Conservation (phyloP, 53 echinoderm and acorn worm genomes). For the Pentamera pediparva region DNA sequence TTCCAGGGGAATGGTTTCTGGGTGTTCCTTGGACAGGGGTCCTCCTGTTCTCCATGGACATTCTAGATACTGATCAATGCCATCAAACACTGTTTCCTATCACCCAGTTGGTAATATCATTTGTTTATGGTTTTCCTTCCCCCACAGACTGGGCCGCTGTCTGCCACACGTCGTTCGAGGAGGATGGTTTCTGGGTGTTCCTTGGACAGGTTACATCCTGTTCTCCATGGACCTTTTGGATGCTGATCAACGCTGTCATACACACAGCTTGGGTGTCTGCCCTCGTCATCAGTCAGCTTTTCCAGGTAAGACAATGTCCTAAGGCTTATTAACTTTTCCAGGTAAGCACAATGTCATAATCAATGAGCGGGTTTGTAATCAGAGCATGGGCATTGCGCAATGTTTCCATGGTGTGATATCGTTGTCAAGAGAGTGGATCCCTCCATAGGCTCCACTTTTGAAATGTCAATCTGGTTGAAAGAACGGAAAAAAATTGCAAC, state of each 20-base stretch:
- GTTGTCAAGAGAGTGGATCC: too few relatives aligned
- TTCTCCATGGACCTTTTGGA: slow-evolving; percentile 92
- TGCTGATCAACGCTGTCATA: slow-evolving; percentile 49
- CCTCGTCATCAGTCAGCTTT: slow-evolving; percentile 64
- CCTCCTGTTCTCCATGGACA: slow-evolving; percentile 83
- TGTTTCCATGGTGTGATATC: too few relatives aligned
- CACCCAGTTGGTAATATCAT: background rate
- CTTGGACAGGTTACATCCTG: slow-evolving; percentile 83
- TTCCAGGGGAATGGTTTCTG: slow-evolving; percentile 81
- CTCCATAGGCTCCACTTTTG: too few relatives aligned
- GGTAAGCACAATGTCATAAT: too few relatives aligned
- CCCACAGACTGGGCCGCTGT: slow-evolving; percentile 60
- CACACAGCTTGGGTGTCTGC: slow-evolving; percentile 72
- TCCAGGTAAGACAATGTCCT: slow-evolving; percentile 71
- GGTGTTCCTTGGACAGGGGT: slow-evolving; percentile 71
- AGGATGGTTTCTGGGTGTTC: slow-evolving; percentile 75
- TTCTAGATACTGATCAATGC: slow-evolving; percentile 26
- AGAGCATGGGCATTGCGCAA: too few relatives aligned
- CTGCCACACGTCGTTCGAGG: slow-evolving; percentile 62
- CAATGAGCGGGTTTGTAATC: too few relatives aligned
- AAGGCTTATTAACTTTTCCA: too few relatives aligned
- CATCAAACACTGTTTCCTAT: too few relatives aligned
- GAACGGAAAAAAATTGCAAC: too few relatives aligned
- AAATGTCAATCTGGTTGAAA: too few relatives aligned
- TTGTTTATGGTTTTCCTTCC: background rate